These are phyloP conservation scores for Gorsachius goisagi DNA, from an alignment of 2,113 vertebrate species.

Conservation along the genomic window DNA sequence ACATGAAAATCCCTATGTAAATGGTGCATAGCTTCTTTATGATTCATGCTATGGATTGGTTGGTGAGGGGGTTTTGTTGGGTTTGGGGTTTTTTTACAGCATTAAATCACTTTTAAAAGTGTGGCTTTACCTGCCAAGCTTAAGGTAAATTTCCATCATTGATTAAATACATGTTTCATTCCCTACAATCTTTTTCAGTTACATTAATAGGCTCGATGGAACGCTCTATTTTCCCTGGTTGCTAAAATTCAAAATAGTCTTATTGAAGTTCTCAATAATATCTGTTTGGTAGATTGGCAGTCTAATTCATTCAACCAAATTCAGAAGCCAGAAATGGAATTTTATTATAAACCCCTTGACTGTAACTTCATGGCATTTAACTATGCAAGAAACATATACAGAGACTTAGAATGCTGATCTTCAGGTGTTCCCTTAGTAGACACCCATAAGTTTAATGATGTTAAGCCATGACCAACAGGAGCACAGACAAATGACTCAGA, in stretches of 20 bases:
- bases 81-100: slow-evolving; percentile 23
- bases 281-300: slow-evolving; percentile 41
- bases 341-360: background rate
- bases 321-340: slow-evolving; percentile 34
- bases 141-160: slow-evolving; percentile 67
- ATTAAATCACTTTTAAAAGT: slow-evolving; percentile 52
- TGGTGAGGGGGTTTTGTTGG: background rate
- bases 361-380: background rate
- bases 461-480: background rate
- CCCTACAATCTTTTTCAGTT: slow-evolving; percentile 59
- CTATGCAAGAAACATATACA: background rate
- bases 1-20: slow-evolving; percentile 70
- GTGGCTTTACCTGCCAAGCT: slow-evolving; percentile 56
- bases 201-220: slow-evolving; percentile 52
- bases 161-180: slow-evolving; percentile 67
- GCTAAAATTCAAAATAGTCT: slow-evolving; percentile 66
- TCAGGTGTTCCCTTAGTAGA: background rate
- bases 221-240: slow-evolving; percentile 57
- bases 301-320: slow-evolving; percentile 58
- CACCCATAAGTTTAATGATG: background rate
- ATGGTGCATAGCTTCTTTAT: slow-evolving; percentile 74
- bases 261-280: slow-evolving; percentile 43
- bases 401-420: background rate
- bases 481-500: background rate
- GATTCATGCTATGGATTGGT: slow-evolving; percentile 43